A percentile compares a stretch with the other conserved stretches of the same genome.
These are phyloP conservation scores for Diachasma alloeum DNA, from an alignment of 1,140 invertebrate species.

Conservation along the genomic window DNA sequence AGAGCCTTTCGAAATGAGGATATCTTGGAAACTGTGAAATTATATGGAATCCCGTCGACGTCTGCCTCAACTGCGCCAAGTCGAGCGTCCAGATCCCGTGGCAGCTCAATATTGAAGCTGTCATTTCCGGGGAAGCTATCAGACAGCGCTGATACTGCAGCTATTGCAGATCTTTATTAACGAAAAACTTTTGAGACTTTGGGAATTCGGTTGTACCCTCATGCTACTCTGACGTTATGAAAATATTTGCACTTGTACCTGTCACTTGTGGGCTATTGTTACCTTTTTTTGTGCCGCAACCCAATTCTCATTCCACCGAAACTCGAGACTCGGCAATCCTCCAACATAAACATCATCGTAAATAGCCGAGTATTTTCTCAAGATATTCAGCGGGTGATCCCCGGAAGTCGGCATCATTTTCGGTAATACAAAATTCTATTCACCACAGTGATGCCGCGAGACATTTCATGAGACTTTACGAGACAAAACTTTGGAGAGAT, in stretches of 20 bases:
- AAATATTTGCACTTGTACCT: neutral
- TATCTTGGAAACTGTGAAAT: neutral
- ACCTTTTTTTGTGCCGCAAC: neutral
- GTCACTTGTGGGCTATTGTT: neutral
- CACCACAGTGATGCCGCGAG: slow-evolving; percentile 48
- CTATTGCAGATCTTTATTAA: too few species aligned
- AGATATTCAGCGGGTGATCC: neutral
- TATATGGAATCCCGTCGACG: neutral
- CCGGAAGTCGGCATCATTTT: neutral
- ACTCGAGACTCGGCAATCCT: neutral
- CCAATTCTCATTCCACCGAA: neutral
- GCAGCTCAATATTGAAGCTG: neutral
- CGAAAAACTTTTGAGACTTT: neutral
- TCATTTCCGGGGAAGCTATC: too few species aligned
- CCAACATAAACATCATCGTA: neutral
- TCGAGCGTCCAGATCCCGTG: neutral
- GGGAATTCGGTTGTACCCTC: neutral
- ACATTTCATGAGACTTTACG: too few species aligned
- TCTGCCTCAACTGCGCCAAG: neutral
- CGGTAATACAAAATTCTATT: neutral
- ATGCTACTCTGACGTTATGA: neutral
- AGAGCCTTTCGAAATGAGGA: neutral
- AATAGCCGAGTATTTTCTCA: neutral
- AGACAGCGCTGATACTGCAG: too few species aligned
- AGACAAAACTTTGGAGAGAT: too few species aligned